Base-by-base conservation (phyloP, 2,113 vertebrate genomes). In the Psophia crepitans region DNA sequence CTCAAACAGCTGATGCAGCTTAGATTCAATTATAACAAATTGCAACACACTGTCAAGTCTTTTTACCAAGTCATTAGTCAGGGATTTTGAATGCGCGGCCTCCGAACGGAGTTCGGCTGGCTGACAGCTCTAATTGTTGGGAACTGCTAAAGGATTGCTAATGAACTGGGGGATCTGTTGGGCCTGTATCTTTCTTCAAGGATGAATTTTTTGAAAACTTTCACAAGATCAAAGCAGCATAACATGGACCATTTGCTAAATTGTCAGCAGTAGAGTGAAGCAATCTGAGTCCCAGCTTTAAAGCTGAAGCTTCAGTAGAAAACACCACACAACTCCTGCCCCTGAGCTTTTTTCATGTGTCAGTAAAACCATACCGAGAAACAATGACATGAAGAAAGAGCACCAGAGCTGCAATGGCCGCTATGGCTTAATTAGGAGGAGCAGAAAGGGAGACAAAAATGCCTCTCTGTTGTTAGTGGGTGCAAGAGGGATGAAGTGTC, bases 21-120 rank as follows among this genome's bases (percentile, higher is more conserved):
- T 97, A 98, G 97, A 98, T 98, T 99, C 98, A 99, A 99, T 98
- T 99, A 99, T 98, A 97, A 98, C 98, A 98, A 98, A 98, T 98
- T 98, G 97, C 98, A 98, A 98, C 98, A 97, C 96, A 97, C 98
- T 98, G 98, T 99, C 98, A 98, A 97, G 92, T 98, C 98, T 98
- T 98, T 98, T 99, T 98, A 98, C 98, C 97, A 98, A 98, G 98
- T 98, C 98, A 99, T 99, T 99, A 99, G 98, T 98, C 97, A 98
- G 97, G 97, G 97, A 98, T 98, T 98, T 97, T 97, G 98, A 97
- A 97, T 96, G 93, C 64, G 24, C 37, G 89, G 97, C 96, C 94
- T 91, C 95, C 53, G 8, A 97, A 98, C 30, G 37, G 94, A 97
- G 97, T 94, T 96, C 76, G 91, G 83, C 96, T 97, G 93, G 84